Evolutionary conservation across 1,140 invertebrate genomes (phyloP), one percentile per base, ranked within the genome.

Genomic region (Caenorhabditis brenneri): DNA sequence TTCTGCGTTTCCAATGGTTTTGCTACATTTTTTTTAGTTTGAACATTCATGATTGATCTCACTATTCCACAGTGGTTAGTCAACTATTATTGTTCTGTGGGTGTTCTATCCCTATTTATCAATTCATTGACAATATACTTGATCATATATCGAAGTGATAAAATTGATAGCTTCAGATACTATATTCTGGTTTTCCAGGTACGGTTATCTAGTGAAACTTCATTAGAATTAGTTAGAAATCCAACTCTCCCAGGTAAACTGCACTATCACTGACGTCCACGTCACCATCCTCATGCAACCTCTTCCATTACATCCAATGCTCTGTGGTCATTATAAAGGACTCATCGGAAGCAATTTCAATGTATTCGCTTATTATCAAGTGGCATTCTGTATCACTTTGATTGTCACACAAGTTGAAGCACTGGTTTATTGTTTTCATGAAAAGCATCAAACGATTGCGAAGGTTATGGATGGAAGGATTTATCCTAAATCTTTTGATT

Each of bases 301-400:
- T 6, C n/a, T 39, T n/a, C 60, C 60, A 6, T 65, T 65, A 27
- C 31, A 10, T 36, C 60, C 60, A 36, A 65, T 65, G 60, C 33
- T 65, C n/a, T 33, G 31, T n/a, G 60, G 60, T 15, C 60, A 39
- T n/a, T 65, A 65, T 36, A 39, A 36, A 39, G 60, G 60, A n/a
- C 9, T 65, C 10, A 36, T 33, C 2, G 31, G 31, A 4, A 7
- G 16, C 1, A 36, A 19, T 65, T 39, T 36, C 15, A 10, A 24
- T 15, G 60, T 36, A 9, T 19, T 19, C 10, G 12, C 60, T 10
- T 65, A 65, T 39, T 27, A 36, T 19, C 60, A 65, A 5, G 60
- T n/a, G 31, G 60, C 60, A 65, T 65, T 65, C 19, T n/a, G 60
- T n/a, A 65, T 65, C 31, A n/a, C 60, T 19, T 65, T n/a, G 22